Evolutionary conservation across 2,797 vertebrate genomes (phyloP), one percentile per base, ranked within the genome.

Genomic region (Triplophysa bombifrons): DNA sequence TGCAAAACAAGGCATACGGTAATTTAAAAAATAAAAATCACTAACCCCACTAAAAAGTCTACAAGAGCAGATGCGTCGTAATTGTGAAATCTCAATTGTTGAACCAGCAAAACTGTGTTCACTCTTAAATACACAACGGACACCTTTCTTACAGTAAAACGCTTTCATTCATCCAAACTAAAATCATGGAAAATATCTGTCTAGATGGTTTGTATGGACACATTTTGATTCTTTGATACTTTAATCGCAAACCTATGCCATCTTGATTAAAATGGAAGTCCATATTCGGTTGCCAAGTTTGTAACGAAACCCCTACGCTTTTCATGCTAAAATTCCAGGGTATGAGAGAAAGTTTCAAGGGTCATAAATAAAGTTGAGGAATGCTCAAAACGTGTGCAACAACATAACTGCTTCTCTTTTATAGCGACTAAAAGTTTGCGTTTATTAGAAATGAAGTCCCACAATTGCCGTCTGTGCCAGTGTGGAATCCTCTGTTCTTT

Each of bases 301-400:
- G 20, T 68, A 72, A 69, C 77, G 56, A 76, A 77, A 80, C 72
- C 64, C 76, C 72, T 48, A 16, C 66, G 61, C 73, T 80, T 80
- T 56, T 74, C 80, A 83, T 80, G 77, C 63, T 80, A 70, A 72
- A 83, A 78, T 71, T 68, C 56, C 76, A 34, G 22, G 48, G 63
- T 67, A 56, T 63, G 71, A 61, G 65, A 46, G 22, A 78, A 68
- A 12, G 30, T 63, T 71, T 65, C 69, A 72, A 30, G 68, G 51
- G 30, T 72, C 41, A 46, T 55, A 64, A 79, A 79, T 51, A 76
- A 64, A 56, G 75, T 68, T 63, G 44, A 70, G 77, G 61, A 71
- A 80, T 74, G 61, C 82, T 80, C 82, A 83, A 80, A 75, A 83
- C 67, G 50, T 83, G 82, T 80, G 73, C 77, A 79, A 80, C 63